Evolutionary conservation across 1,140 invertebrate genomes (phyloP).

Genomic region (Brachionus koreanus): DNA sequence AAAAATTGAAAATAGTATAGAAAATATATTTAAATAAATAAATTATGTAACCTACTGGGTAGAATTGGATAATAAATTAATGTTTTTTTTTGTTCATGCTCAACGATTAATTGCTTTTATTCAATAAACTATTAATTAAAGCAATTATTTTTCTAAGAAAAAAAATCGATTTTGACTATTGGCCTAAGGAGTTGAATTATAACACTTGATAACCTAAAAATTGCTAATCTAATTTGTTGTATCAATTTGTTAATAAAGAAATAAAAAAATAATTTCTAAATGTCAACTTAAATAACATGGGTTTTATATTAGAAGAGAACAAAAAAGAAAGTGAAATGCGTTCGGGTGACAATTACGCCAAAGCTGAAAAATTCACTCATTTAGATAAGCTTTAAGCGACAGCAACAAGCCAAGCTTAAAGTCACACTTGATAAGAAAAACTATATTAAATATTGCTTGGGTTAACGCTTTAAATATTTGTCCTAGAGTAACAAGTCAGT

Average conservation of each 20-base stretch:
- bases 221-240: no score
- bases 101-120: no score
- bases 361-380: background rate
- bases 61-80: no score
- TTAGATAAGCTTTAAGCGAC: background rate
- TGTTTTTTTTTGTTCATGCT: no score
- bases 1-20: no score
- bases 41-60: no score
- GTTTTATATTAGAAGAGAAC: background rate
- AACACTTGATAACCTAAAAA: no score
- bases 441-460: background rate
- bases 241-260: background rate
- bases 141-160: no score
- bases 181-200: no score
- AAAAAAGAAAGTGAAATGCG: background rate
- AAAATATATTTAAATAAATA: no score
- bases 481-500: background rate
- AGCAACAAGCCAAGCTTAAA: background rate
- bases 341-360: background rate
- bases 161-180: no score
- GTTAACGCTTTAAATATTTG: background rate
- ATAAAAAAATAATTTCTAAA: background rate
- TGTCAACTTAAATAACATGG: background rate
- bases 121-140: no score
- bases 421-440: background rate